These are phyloP conservation scores for Elgaria multicarinata DNA, from an alignment of 2,113 vertebrate genomes.

Conservation along the genomic window DNA sequence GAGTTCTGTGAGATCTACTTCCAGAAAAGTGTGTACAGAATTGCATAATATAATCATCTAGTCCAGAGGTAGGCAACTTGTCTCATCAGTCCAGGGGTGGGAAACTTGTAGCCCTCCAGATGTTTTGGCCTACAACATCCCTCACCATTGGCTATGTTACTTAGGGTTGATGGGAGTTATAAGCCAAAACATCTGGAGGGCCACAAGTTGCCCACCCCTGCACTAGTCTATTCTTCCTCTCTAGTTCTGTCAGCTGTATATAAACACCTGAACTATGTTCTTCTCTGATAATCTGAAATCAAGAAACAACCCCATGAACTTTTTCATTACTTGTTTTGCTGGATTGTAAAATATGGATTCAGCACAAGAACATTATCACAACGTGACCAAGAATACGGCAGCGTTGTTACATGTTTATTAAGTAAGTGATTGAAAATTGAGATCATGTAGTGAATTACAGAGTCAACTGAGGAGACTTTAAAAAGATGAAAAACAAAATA, in stretches of 20 bases:
- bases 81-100: no score
- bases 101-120: no score
- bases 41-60: background rate
- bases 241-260: background rate
- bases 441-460: slow-evolving; percentile 47
- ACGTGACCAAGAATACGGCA: slow-evolving; percentile 58
- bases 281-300: slow-evolving; percentile 32
- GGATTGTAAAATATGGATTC: slow-evolving; percentile 61
- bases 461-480: slow-evolving; percentile 45
- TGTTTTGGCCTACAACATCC: no score
- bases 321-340: slow-evolving; percentile 52
- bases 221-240: background rate
- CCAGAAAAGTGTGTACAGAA: no score
- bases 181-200: background rate
- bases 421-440: slow-evolving; percentile 66
- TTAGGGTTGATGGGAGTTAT: no score
- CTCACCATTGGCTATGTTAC: no score
- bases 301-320: slow-evolving; percentile 12
- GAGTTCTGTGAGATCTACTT: no score
- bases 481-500: slow-evolving; percentile 57
- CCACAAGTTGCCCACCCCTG: background rate
- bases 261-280: background rate
- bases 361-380: background rate
- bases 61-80: no score
- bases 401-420: slow-evolving; percentile 66